A percentile compares a stretch with the other conserved stretches of the same genome.
Conservation (phyloP, 2,113 vertebrate species). For the Antechinus stuartii region DNA sequence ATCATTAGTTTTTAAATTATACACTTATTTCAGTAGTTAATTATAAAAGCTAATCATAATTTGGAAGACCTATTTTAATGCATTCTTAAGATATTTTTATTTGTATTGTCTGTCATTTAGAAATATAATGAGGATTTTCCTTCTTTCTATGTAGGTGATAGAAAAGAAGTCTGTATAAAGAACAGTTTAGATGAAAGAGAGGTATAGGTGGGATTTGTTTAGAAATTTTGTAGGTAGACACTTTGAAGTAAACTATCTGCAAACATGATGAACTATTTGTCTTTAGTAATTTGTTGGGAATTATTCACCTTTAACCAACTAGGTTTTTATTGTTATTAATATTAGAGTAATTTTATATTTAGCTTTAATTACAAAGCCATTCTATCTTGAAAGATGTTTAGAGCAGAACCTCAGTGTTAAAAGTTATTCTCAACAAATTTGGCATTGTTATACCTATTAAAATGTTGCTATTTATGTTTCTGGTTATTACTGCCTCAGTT, state of each 20-base stretch:
- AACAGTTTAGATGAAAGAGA: constrained; percentile 12
- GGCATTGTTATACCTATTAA: not conserved
- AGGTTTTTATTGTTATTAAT: constrained; percentile 48
- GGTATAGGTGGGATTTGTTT: constrained; percentile 18
- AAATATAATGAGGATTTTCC: constrained; percentile 12
- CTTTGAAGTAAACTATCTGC: not conserved
- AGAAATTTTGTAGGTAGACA: not conserved
- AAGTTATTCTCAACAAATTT: constrained; percentile 19
- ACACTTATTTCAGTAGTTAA: not conserved
- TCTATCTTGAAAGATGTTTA: not conserved
- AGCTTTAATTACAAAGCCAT: not conserved
- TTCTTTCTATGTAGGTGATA: constrained; percentile 13
- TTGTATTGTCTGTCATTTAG: constrained; percentile 17
- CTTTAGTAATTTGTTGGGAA: constrained; percentile 35
- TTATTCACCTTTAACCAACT: constrained; percentile 32
- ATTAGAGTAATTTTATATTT: constrained; percentile 43
- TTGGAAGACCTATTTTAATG: constrained; percentile 52
- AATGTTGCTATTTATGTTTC: constrained; percentile 35
- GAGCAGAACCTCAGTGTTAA: not conserved
- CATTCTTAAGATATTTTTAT: constrained; percentile 27
- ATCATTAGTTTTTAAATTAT: not conserved
- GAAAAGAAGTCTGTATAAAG: not conserved
- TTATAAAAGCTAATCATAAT: constrained; percentile 28
- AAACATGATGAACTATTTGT: constrained; percentile 3
- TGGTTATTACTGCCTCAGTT: not conserved